A percentile compares a stretch with the other conserved stretches of the same genome.
Evolutionary conservation across 2,113 vertebrate species (phyloP).

Genomic region (Stegostoma tigrinum): DNA sequence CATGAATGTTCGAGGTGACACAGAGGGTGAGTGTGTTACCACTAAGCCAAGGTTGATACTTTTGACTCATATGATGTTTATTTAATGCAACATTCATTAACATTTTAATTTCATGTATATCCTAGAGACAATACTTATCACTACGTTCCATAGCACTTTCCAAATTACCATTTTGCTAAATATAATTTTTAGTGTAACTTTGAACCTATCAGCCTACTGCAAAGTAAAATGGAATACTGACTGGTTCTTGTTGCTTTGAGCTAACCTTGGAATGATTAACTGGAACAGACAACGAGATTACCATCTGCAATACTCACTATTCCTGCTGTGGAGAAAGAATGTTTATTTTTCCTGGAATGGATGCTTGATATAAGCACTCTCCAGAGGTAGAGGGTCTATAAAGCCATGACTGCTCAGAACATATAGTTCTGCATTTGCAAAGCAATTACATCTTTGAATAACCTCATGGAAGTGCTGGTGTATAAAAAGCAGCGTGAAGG

Average conservation of each 20-base stretch:
- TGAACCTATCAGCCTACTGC: not conserved
- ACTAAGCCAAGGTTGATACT: not conserved
- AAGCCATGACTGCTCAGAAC: not conserved
- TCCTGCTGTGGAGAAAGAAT: constrained; percentile 14
- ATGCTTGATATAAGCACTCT: not conserved
- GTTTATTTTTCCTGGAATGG: constrained; percentile 16
- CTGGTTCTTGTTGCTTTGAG: not conserved
- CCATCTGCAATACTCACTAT: not conserved
- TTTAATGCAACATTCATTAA: not conserved
- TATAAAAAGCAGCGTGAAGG: not conserved
- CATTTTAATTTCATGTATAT: not conserved
- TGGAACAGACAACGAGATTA: constrained; percentile 22
- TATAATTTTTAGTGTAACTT: constrained; percentile 1
- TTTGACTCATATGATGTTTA: not conserved
- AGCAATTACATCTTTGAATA: constrained; percentile 1
- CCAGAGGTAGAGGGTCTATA: constrained; percentile 22
- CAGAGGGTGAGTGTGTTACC: not conserved
- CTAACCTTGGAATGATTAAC: constrained; percentile 29
- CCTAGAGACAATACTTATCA: not conserved
- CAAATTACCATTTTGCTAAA: not conserved
- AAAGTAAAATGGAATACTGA: constrained; percentile 14
- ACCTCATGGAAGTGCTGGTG: not conserved
- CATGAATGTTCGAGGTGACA: not conserved
- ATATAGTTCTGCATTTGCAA: constrained; percentile 7
- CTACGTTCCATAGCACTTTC: not conserved